These are phyloP conservation scores for Hemithea aestivaria DNA, from an alignment of 2,888 invertebrate species.

Conservation along the genomic window DNA sequence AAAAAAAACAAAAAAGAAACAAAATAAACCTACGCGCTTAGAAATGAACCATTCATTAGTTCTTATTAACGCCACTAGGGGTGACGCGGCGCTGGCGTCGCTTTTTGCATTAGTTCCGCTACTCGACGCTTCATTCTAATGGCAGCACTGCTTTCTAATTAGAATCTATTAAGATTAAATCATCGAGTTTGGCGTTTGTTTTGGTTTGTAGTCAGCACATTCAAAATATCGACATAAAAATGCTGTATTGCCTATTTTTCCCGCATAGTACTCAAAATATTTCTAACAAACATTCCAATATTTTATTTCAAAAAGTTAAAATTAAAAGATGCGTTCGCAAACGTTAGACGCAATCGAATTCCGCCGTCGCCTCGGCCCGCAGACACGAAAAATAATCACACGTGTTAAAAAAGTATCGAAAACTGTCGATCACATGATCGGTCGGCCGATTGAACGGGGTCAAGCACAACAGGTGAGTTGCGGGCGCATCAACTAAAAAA, in stretches of 20 bases:
- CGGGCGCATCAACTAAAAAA: conserved; percentile 78
- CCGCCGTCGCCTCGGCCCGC: conserved; percentile 21
- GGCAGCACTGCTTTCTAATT: conserved; percentile 52
- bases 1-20: conserved; percentile 56
- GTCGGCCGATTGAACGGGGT: conserved; percentile 71
- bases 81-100: conserved; percentile 48
- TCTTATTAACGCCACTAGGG: conserved; percentile 44
- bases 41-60: conserved; percentile 67
- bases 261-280: not conserved
- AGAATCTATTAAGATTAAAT: conserved; percentile 24
- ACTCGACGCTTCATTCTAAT: conserved; percentile 53
- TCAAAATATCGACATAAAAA: too few relatives aligned
- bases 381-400: conserved; percentile 34
- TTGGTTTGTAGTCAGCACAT: too few relatives aligned
- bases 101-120: conserved; percentile 57
- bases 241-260: not conserved
- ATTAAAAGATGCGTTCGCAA: not conserved
- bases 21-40: conserved; percentile 55
- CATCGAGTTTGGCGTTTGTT: too few relatives aligned
- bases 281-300: not conserved
- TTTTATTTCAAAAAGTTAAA: not conserved
- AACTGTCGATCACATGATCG: conserved; percentile 72
- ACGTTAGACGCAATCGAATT: conserved; percentile 20
- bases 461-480: conserved; percentile 78
- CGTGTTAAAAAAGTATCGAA: conserved; percentile 56